Percentiles rank a stretch among this genome's conserved stretches.
Conservation (phyloP, 2,113 vertebrate genomes). For the Felis catus region F.catus_Fca126_mat1.0 CM031419.1:57247001-57247500, state of each 20-base stretch:
- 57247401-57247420: neutral
- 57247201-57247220: neutral
- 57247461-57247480: neutral
- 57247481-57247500: neutral
- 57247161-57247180: neutral
- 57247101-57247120: neutral
- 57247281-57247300: neutral
- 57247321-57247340: neutral
- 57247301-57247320: neutral
- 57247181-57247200: neutral
- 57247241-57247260: neutral
- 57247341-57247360: neutral
- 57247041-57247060: neutral
- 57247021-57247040: neutral
- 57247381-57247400: neutral
- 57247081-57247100: neutral
- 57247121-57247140: neutral
- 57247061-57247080: neutral
- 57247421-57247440: neutral
- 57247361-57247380: neutral
- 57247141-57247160: neutral
- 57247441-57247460: neutral
- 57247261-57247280: neutral
- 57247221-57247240: neutral
- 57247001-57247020: neutral